Base-by-base conservation (phyloP, 2,113 vertebrate species). In the Xenopus tropicalis region DNA sequence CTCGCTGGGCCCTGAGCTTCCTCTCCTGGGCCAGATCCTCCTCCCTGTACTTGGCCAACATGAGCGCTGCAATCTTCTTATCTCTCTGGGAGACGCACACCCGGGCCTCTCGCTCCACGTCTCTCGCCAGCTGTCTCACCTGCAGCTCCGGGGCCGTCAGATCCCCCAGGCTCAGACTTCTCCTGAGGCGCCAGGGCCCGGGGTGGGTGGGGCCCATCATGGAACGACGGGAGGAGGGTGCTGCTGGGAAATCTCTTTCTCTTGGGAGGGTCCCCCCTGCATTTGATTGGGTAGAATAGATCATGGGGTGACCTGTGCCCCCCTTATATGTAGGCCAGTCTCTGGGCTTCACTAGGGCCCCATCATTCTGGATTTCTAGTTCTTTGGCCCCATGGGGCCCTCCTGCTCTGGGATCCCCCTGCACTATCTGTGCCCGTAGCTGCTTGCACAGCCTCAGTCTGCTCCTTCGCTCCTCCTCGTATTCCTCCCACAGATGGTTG, bases 61-160 rank as follows among this genome's bases (percentile, higher is more conserved):
- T 93, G 42, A 93, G 81, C 14, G 88, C 88, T 4, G 90, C 88
- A 11, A 94, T 92, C 82, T 93, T 94, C 63, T 85, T 82, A 78
- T 94, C 92, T 44, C 80, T 83, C 59, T 91, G 85, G 0, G 93
- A 84, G 21, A 91, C 57, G 0, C 83, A 77, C 1, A 88, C 83
- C 58, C 83, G 74, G 58, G 90, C 84, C 74, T 90, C 21, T 78
- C 82, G 54, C 23, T 56, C 11, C 43, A 54, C 0, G 25, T 69
- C 21, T 25, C 5, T 1, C 3, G 14, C 46, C 14, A 66, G 3
- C 2, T 23, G 29, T 12, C 67, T n/a, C 44, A 20, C 51, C 20
- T 44, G 9, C 19, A 13, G 42, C 44, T 43, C 46, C 0, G 56
- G 43, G 17, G 14, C 14, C 11, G 1, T 2, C 16, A 71, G 52